Conservation (phyloP, 2,888 invertebrate genomes). For the Ferrisia virgata region DNA sequence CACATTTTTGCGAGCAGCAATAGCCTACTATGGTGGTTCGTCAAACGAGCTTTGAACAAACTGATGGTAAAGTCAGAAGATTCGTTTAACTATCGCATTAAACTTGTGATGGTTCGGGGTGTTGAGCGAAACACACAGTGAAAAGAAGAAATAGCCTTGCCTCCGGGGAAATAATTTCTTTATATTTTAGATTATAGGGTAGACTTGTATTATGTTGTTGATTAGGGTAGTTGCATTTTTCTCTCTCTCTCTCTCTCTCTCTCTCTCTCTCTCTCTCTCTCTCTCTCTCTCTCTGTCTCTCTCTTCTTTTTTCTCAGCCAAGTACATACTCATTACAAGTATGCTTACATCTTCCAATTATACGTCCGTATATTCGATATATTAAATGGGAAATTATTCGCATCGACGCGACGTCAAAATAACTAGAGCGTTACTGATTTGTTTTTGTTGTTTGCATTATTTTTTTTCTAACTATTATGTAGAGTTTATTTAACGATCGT, state of each 20-base stretch:
- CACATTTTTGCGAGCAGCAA: background rate
- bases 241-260: too few species aligned
- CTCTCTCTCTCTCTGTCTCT: too few species aligned
- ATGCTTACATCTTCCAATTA: too few species aligned
- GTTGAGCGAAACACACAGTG: background rate
- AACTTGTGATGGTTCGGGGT: background rate
- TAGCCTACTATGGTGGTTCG: too few species aligned
- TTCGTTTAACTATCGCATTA: background rate
- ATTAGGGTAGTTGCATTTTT: slow-evolving; percentile 3
- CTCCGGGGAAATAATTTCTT: background rate
- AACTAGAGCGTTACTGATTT: background rate
- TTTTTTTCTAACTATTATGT: background rate
- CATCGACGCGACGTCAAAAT: background rate
- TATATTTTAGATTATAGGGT: background rate
- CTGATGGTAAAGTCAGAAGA: background rate
- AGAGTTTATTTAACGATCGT: background rate
- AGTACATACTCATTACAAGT: too few species aligned
- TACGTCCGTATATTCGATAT: background rate
- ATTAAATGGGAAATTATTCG: background rate
- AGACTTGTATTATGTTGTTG: background rate
- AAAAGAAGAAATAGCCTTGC: background rate
- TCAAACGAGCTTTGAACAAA: too few species aligned
- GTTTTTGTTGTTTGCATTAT: background rate
- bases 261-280: too few species aligned
- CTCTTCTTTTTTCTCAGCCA: too few species aligned